Conservation (phyloP, 2,888 invertebrate genomes). For the Sepiola atlantica region DNA sequence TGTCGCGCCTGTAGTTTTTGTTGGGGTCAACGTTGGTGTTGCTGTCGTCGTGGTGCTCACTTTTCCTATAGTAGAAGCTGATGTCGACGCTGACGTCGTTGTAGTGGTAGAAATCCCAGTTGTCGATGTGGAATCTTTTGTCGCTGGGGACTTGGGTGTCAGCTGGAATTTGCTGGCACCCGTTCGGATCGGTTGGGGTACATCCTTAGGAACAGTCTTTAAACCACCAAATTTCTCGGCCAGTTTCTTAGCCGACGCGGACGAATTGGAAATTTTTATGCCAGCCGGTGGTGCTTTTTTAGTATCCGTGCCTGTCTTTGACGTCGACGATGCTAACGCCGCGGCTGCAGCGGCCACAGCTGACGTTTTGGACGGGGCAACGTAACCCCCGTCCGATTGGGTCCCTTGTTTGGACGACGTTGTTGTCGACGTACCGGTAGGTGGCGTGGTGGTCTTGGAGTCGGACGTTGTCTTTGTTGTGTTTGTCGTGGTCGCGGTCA, state of each 20-base stretch:
- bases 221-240: constrained; percentile 35
- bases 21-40: constrained; percentile 20
- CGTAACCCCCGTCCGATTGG: not conserved
- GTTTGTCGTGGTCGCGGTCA: not conserved
- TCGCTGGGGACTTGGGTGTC: not conserved
- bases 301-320: not conserved
- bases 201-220: not conserved
- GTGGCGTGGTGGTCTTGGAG: not conserved
- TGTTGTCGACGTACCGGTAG: not conserved
- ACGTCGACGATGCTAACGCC: not conserved
- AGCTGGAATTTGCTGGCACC: not conserved
- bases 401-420: not conserved
- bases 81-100: not conserved
- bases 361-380: not conserved
- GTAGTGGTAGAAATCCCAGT: not conserved
- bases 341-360: not conserved
- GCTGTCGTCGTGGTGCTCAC: constrained; percentile 36
- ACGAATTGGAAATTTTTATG: not conserved
- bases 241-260: constrained; percentile 34
- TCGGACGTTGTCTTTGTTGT: constrained; percentile 48
- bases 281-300: constrained; percentile 5
- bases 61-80: not conserved
- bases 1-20: not conserved
- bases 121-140: not conserved
- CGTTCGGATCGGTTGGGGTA: not conserved